Base-by-base conservation (phyloP, 1,140 invertebrate species). In the Anoplolepis gracilipes region DNA sequence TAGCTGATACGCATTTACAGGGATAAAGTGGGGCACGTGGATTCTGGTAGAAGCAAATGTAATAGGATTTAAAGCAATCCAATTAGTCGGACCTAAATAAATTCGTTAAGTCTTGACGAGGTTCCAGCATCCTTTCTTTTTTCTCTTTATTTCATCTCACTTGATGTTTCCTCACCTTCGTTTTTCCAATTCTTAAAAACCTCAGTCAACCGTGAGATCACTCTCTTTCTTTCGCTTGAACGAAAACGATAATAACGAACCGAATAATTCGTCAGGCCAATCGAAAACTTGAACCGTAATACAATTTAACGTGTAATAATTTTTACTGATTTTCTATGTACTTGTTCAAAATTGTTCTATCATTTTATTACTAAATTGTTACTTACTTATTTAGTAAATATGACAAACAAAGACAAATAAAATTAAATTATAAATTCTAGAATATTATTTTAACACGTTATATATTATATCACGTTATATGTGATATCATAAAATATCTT, bases 41-140 rank as follows among this genome's bases (percentile, higher is more conserved):
- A 72, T 22, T 82, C 53, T 25, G 53, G n/a, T 33, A 72, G 39
- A 57, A 33, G 39, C 36, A 19, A 7, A 25, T 59, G 53, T 55
- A 89, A 87, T 90, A 72, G 59, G 67, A 64, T 86, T 84, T 70
- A 59, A 55, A 70, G 42, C 87, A 84, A 87, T 90, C 84, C 87
- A 89, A 91, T 91, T 88, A 90, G 84, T 67, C 76, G 69, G 25
- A 84, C 30, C 57, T 84, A 86, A 90, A 87, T 91, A 90, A 88
- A 90, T 88, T 91, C 85, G 75, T 90, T 87, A 88, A 85, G 70
- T 78, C 84, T 72, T 75, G 82, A 64, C 78, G 57, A 73, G 67
- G 25, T 39, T 72, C 30, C 57, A 59, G 11, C n/a, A 42, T 7
- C 16, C 2, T 28, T 19, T 30, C 46, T 76, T 11, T 57, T 39